Percentiles rank a stretch among this genome's conserved stretches.
Evolutionary conservation across 2,797 vertebrate genomes (phyloP).

Genomic region (Tragopan temminckii): DNA sequence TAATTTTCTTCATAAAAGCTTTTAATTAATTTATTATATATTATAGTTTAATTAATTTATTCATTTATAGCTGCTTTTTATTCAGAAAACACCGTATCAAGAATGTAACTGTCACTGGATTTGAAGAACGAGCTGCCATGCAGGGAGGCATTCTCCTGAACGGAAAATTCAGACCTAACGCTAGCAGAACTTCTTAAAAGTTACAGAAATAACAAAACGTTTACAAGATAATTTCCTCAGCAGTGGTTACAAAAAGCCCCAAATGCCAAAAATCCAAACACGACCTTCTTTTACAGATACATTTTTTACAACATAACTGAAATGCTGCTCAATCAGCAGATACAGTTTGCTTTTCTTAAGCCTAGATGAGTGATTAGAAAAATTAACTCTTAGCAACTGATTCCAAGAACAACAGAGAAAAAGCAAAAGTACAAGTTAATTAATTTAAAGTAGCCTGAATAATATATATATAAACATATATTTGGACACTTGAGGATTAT

Average conservation of each 20-base stretch:
- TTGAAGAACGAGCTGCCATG: neutral
- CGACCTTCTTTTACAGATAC: neutral
- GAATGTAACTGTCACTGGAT: neutral
- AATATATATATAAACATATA: too few species aligned
- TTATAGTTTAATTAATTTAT: neutral
- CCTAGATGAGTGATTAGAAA: neutral
- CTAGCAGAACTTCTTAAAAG: neutral
- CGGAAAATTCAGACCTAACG: neutral
- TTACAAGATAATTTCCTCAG: neutral
- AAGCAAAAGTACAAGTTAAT: neutral
- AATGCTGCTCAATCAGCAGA: neutral
- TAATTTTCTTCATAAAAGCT: rapidly evolving
- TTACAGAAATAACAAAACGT: neutral
- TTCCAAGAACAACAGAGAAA: neutral
- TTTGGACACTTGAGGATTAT: neutral
- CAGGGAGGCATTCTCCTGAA: neutral
- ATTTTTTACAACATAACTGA: neutral
- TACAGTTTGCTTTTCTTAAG: neutral
- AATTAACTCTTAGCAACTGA: neutral
- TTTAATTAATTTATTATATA: too few species aligned
- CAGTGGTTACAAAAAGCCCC: neutral
- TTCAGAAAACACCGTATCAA: neutral
- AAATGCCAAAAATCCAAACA: neutral
- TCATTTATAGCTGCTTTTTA: neutral
- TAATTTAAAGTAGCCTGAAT: neutral